A percentile compares a stretch with the other conserved stretches of the same genome.
Conservation (phyloP, 92 coral and sea anemone species). For the Desmophyllum pertusum region DNA sequence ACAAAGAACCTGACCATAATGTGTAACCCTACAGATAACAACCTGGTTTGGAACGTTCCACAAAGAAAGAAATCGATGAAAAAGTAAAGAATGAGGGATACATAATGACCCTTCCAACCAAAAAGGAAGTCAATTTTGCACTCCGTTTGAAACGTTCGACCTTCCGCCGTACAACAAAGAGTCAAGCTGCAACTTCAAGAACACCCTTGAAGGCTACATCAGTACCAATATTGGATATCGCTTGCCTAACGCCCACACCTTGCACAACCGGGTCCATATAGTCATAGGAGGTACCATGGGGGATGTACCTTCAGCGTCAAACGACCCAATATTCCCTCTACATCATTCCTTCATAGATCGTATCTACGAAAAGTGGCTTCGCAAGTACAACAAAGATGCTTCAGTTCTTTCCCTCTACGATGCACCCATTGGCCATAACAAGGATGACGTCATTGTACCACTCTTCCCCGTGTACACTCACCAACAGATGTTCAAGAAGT, state of each 20-base stretch:
- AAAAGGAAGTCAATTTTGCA: slow-evolving; percentile 63
- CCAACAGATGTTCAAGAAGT: slow-evolving; percentile 47
- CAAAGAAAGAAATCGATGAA: slow-evolving; percentile 12
- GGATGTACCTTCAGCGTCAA: slow-evolving; percentile 70
- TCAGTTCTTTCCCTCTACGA: slow-evolving; percentile 26
- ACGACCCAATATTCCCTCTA: slow-evolving; percentile 69
- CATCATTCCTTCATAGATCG: slow-evolving; percentile 73
- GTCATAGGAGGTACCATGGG: slow-evolving; percentile 60
- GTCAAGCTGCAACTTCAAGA: slow-evolving; percentile 58
- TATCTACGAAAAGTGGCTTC: slow-evolving; percentile 68
- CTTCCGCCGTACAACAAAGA: slow-evolving; percentile 45
- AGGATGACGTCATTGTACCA: slow-evolving; percentile 41
- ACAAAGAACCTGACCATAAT: background rate
- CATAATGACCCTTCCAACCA: slow-evolving; percentile 51
- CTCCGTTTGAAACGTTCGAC: slow-evolving; percentile 66
- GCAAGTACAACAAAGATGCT: slow-evolving; percentile 42
- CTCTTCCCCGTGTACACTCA: slow-evolving; percentile 46
- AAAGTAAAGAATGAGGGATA: slow-evolving; percentile 28
- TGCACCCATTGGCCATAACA: slow-evolving; percentile 58
- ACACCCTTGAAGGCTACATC: slow-evolving; percentile 60
- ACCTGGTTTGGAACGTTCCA: slow-evolving; percentile 9
- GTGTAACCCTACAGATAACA: slow-evolving; percentile 8
- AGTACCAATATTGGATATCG: slow-evolving; percentile 55
- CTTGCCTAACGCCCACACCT: slow-evolving; percentile 33
- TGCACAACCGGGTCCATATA: slow-evolving; percentile 71